Conservation (phyloP, 1,140 invertebrate genomes). For the Hydropsyche tenuis region DNA sequence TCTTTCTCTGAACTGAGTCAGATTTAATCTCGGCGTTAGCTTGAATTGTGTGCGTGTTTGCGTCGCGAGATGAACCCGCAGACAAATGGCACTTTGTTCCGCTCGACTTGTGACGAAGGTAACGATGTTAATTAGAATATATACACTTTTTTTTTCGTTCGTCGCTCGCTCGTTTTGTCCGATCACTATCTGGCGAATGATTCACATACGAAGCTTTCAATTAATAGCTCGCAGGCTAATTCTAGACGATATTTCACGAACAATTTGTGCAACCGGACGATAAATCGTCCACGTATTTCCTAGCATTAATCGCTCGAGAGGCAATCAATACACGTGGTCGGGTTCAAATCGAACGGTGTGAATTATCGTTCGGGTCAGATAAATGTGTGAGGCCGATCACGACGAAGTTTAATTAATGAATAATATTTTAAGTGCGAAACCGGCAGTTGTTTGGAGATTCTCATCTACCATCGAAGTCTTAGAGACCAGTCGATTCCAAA, state of each 20-base stretch:
- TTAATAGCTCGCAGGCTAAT: slow-evolving; percentile 3
- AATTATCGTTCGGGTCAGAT: neutral
- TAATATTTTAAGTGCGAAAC: slow-evolving; percentile 1
- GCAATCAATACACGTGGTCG: neutral
- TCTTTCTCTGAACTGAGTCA: slow-evolving; percentile 14
- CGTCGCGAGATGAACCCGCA: slow-evolving; percentile 19
- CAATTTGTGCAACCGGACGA: slow-evolving; percentile 12
- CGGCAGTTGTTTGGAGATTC: no score
- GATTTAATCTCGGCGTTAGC: slow-evolving; percentile 28
- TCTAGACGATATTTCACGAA: slow-evolving; percentile 15
- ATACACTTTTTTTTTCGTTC: neutral
- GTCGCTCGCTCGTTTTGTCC: neutral
- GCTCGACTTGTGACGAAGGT: slow-evolving; percentile 25
- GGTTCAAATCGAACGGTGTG: slow-evolving; percentile 11
- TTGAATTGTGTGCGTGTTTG: slow-evolving; percentile 27
- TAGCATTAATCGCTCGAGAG: slow-evolving; percentile 4
- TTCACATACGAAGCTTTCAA: slow-evolving; percentile 1
- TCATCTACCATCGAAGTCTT: no score
- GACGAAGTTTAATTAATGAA: slow-evolving; percentile 17
- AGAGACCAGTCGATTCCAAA: neutral
- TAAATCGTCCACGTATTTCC: slow-evolving; percentile 10
- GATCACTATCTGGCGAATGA: neutral
- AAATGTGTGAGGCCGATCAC: slow-evolving; percentile 22
- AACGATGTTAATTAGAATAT: slow-evolving; percentile 24
- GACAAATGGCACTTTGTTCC: slow-evolving; percentile 33